A percentile compares a stretch with the other conserved stretches of the same genome.
Conservation (phyloP, 1,140 invertebrate species). For the Gryon sp. region DNA sequence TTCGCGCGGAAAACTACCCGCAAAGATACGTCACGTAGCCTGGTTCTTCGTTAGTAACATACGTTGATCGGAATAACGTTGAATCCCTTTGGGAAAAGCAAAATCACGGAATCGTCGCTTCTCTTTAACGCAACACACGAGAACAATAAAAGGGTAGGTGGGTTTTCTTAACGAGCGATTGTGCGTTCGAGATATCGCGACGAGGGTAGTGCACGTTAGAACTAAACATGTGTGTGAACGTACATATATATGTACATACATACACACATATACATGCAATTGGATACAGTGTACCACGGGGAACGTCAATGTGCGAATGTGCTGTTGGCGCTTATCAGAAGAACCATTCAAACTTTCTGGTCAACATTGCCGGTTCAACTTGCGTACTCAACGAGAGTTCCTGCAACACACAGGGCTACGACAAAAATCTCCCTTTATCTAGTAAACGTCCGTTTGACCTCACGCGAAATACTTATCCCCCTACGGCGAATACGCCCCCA, state of each 20-base stretch:
- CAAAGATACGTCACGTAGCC: conserved; percentile 48
- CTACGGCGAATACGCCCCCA: conserved; percentile 7
- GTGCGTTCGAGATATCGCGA: conserved; percentile 58
- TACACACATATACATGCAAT: no score
- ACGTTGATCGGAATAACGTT: conserved; percentile 54
- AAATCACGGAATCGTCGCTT: conserved; percentile 59
- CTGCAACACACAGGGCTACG: conserved; percentile 2
- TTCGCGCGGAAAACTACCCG: conserved; percentile 18
- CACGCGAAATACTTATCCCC: conserved; percentile 48
- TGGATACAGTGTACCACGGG: conserved; percentile 16
- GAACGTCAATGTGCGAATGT: conserved; percentile 37
- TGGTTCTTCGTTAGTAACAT: conserved; percentile 43
- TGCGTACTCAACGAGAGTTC: conserved; percentile 19
- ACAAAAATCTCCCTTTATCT: conserved; percentile 46
- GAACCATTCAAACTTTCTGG: conserved; percentile 61
- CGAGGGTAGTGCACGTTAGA: conserved; percentile 42
- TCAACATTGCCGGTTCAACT: conserved; percentile 21
- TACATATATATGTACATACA: conserved; percentile 23
- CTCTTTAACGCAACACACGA: conserved; percentile 48
- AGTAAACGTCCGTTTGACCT: conserved; percentile 45
- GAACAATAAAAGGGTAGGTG: conserved; percentile 56
- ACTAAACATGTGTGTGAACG: conserved; percentile 1
- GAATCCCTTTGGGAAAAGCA: conserved; percentile 44
- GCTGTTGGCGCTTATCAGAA: conserved; percentile 43
- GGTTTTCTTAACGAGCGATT: conserved; percentile 70